These are phyloP conservation scores for Herpetotheres cachinnans DNA, from an alignment of 2,113 vertebrate species.

Conservation along the genomic window DNA sequence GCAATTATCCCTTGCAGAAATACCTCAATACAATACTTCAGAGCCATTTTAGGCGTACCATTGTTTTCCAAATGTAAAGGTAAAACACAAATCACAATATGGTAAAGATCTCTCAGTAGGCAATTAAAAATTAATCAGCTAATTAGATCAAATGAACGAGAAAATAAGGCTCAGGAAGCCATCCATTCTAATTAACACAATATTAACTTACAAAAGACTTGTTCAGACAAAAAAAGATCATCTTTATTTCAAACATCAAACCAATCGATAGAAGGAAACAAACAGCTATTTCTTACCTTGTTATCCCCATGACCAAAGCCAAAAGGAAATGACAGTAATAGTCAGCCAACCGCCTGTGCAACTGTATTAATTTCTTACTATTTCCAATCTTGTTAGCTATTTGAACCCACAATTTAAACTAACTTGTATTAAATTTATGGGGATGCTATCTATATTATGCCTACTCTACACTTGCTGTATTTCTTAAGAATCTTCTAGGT, in stretches of 20 bases:
- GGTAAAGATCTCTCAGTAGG: slow-evolving; percentile 40
- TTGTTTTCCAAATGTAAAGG: slow-evolving; percentile 42
- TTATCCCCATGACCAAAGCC: slow-evolving; percentile 45
- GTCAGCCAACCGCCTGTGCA: background rate
- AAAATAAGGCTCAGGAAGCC: slow-evolving; percentile 61
- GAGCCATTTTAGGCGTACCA: background rate
- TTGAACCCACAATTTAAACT: background rate
- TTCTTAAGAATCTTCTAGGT: background rate
- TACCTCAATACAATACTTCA: background rate
- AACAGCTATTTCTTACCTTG: slow-evolving; percentile 56
- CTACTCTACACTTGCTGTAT: background rate
- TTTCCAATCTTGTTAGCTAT: slow-evolving; percentile 39
- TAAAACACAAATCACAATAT: slow-evolving; percentile 48
- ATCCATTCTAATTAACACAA: slow-evolving; percentile 47
- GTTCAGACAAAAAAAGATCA: background rate
- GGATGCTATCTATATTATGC: background rate
- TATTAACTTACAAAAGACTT: slow-evolving; percentile 52
- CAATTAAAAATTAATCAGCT: slow-evolving; percentile 61
- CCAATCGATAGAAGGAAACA: slow-evolving; percentile 50
- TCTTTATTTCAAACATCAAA: slow-evolving; percentile 31
- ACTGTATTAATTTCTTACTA: slow-evolving; percentile 34
- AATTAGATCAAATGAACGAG: slow-evolving; percentile 50
- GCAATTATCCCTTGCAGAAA: background rate
- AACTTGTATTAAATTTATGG: background rate
- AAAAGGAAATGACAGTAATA: slow-evolving; percentile 50